Evolutionary conservation across 2,113 vertebrate genomes (phyloP).

Genomic region (Ceyx margarethae): DNA sequence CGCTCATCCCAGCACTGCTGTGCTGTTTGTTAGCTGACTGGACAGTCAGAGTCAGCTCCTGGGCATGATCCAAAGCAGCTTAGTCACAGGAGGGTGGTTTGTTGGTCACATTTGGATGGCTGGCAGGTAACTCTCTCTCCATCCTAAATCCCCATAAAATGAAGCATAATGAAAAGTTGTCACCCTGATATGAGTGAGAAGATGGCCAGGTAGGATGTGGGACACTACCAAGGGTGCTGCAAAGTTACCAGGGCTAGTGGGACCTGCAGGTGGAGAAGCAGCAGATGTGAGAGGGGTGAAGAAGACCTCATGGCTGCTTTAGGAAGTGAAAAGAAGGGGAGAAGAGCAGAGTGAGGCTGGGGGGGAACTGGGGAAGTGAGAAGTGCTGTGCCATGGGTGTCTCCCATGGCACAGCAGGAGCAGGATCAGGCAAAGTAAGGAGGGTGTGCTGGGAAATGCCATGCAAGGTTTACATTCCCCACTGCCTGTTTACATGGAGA

Average conservation of each 20-base stretch:
- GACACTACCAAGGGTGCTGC: background rate
- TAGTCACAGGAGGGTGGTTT: slow-evolving; percentile 31
- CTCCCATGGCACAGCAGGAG: background rate
- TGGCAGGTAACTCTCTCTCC: slow-evolving; percentile 2
- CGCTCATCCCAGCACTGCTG: background rate
- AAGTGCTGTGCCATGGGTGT: background rate
- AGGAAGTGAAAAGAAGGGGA: background rate
- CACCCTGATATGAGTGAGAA: background rate
- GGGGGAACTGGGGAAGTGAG: background rate
- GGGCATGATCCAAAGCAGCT: slow-evolving; percentile 29
- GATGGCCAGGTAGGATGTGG: fast-evolving
- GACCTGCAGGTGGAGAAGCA: background rate
- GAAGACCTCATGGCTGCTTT: background rate
- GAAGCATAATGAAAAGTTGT: background rate
- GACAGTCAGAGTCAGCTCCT: slow-evolving; percentile 38
- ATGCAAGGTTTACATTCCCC: slow-evolving; percentile 49
- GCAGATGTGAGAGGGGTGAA: background rate
- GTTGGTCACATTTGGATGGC: background rate
- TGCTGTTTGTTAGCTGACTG: background rate
- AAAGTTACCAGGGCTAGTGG: background rate
- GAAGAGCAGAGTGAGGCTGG: background rate
- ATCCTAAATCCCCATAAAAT: background rate
- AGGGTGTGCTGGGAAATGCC: slow-evolving; percentile 35
- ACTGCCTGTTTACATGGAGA: slow-evolving; percentile 32
- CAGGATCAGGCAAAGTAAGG: background rate